phyloP scores from a whole-genome alignment of 64 coral and sea anemone species.

The Pocillopora damicornis region DNA sequence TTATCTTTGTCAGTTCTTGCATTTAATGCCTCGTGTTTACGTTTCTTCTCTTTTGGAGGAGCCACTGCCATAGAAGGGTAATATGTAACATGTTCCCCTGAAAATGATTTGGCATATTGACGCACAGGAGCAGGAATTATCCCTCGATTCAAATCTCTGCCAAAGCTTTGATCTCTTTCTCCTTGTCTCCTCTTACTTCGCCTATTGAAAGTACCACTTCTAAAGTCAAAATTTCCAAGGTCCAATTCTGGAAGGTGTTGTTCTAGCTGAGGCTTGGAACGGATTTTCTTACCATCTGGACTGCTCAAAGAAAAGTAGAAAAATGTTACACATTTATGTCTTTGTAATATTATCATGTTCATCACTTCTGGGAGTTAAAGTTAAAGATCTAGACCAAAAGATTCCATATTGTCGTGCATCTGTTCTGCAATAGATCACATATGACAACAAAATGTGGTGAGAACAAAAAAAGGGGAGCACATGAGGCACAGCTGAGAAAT shows the following conservation, averaged over 20 bases:
- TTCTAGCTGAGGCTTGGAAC: constrained; percentile 89
- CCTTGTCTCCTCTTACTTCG: constrained; percentile 64
- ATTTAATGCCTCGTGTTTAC: constrained; percentile 53
- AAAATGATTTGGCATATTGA: constrained; percentile 85
- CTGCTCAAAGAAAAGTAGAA: constrained; percentile 34
- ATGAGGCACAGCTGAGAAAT: no score
- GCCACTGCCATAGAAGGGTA: constrained; percentile 40
- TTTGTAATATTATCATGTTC: background rate
- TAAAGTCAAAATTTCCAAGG: constrained; percentile 88
- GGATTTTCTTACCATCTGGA: constrained; percentile 94
- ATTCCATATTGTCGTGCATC: no score
- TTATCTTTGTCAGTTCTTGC: constrained; percentile 81
- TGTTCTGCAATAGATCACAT: no score
- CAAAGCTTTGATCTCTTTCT: constrained; percentile 69
- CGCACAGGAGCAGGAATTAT: constrained; percentile 67
- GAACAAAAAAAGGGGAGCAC: no score
- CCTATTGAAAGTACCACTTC: constrained; percentile 84
- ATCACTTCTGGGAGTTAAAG: no score
- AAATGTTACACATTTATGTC: no score
- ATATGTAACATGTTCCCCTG: constrained; percentile 76
- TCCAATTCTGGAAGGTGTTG: constrained; percentile 80
- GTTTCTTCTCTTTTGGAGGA: constrained; percentile 63
- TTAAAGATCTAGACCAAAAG: background rate
- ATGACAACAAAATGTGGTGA: no score
- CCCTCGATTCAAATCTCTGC: constrained; percentile 67